Conservation (phyloP, 2,888 invertebrate genomes). For the Hypena proboscidalis region DNA sequence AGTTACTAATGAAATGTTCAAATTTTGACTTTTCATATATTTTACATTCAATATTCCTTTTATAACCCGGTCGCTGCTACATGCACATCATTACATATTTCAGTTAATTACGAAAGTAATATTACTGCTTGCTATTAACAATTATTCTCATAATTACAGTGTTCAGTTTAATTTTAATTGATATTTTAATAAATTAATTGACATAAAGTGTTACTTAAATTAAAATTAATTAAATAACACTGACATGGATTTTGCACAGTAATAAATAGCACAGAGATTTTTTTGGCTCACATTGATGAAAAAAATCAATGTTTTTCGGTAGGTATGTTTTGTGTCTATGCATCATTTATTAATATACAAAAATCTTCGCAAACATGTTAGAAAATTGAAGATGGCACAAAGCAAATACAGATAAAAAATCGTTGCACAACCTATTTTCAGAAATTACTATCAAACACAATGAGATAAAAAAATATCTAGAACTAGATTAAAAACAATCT, state of each 20-base stretch:
- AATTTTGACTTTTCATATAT: constrained; percentile 45
- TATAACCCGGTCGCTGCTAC: constrained; percentile 31
- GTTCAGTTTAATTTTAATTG: constrained; percentile 21
- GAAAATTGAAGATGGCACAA: constrained; percentile 45
- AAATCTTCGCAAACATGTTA: constrained; percentile 13
- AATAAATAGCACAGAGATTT: constrained; percentile 7
- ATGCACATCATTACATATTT: constrained; percentile 16
- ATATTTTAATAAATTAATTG: constrained; percentile 57
- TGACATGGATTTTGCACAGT: constrained; percentile 18
- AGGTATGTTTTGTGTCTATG: not conserved
- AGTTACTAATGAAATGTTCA: constrained; percentile 51
- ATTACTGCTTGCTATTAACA: constrained; percentile 20
- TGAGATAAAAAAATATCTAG: constrained; percentile 43
- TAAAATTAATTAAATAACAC: constrained; percentile 40
- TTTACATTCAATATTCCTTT: constrained; percentile 41
- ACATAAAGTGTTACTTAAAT: constrained; percentile 42
- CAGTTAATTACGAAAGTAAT: constrained; percentile 29
- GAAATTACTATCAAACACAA: constrained; percentile 33
- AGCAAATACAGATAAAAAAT: constrained; percentile 41
- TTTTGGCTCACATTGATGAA: too few relatives aligned
- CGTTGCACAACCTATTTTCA: constrained; percentile 69
- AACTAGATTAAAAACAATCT: constrained; percentile 30
- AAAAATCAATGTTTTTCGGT: not conserved
- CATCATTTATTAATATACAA: constrained; percentile 14
- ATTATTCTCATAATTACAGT: constrained; percentile 23